A percentile compares a stretch with the other conserved stretches of the same genome.
Evolutionary conservation across 2,113 vertebrate genomes (phyloP).

Genomic region (Oryzias javanicus): DNA sequence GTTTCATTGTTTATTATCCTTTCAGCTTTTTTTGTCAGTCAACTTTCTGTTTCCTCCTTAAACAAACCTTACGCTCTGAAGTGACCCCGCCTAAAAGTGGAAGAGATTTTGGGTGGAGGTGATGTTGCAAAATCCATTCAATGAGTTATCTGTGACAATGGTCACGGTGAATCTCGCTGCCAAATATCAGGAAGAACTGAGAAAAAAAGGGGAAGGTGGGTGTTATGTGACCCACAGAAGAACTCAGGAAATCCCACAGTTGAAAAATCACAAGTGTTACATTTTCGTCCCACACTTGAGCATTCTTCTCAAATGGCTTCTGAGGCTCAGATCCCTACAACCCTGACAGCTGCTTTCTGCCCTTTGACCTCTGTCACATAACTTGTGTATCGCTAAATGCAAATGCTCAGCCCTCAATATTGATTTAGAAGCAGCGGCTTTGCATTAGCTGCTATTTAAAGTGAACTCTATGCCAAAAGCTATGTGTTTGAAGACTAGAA

Average conservation of each 20-base stretch:
- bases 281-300: neutral
- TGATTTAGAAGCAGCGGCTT: neutral
- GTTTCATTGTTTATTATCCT: too few species aligned
- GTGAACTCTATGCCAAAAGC: too few species aligned
- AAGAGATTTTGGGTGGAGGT: conserved; percentile 10
- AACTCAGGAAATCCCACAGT: conserved; percentile 33
- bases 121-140: conserved; percentile 2
- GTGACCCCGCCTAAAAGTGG: too few species aligned
- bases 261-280: conserved; percentile 11
- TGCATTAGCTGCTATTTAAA: conserved; percentile 12
- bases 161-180: conserved; percentile 2
- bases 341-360: conserved; percentile 32
- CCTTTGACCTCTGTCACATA: conserved; percentile 34
- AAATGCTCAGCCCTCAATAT: neutral
- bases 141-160: neutral
- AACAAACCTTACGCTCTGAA: too few species aligned
- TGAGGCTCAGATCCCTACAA: neutral
- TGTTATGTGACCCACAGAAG: conserved; percentile 10
- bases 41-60: too few species aligned
- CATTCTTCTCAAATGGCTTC: conserved; percentile 7
- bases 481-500: too few species aligned
- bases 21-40: too few species aligned
- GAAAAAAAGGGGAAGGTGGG: conserved; percentile 5
- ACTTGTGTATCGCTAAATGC: conserved; percentile 4
- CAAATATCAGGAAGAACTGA: conserved; percentile 31